These are phyloP conservation scores for Eledona agricola DNA, from an alignment of 2,888 invertebrate genomes.

Conservation along the genomic window DNA sequence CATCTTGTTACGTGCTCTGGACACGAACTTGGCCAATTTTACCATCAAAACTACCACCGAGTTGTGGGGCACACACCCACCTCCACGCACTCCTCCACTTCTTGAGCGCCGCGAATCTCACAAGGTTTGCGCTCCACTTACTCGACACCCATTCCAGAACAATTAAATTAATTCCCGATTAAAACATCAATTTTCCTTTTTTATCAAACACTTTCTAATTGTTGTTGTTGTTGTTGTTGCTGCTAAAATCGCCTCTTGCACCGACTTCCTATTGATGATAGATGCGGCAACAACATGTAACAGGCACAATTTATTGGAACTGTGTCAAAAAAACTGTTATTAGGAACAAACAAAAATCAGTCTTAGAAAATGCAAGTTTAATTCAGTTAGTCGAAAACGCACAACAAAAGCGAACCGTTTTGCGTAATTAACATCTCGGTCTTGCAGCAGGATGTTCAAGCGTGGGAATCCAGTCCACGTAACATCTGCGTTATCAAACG, in stretches of 20 bases:
- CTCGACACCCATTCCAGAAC: slow-evolving; percentile 23
- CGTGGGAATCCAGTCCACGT: slow-evolving; percentile 16
- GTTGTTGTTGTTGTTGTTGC: slow-evolving; percentile 7
- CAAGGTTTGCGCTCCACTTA: slow-evolving; percentile 28
- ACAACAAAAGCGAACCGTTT: too few relatives aligned
- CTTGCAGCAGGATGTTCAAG: slow-evolving; percentile 19
- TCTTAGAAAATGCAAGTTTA: slow-evolving; percentile 46
- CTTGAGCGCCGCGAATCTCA: not conserved
- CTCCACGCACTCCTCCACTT: too few relatives aligned
- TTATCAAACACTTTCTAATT: slow-evolving; percentile 38
- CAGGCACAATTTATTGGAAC: slow-evolving; percentile 24
- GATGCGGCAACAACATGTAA: slow-evolving; percentile 21
- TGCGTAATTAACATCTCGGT: too few relatives aligned
- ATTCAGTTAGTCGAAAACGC: too few relatives aligned
- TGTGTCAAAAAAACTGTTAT: slow-evolving; percentile 30
- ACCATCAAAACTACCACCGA: slow-evolving; percentile 10
- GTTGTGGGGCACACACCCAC: too few relatives aligned
- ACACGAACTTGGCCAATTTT: slow-evolving; percentile 32
- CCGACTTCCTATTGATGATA: not conserved
- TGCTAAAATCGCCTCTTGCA: not conserved
- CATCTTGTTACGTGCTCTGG: slow-evolving; percentile 32
- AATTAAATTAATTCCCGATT: slow-evolving; percentile 33
- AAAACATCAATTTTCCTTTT: slow-evolving; percentile 37
- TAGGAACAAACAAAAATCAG: slow-evolving; percentile 36
- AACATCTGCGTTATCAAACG: slow-evolving; percentile 28